Base-by-base conservation (phyloP, 2,113 vertebrate genomes). In the Nematolebias whitei region DNA sequence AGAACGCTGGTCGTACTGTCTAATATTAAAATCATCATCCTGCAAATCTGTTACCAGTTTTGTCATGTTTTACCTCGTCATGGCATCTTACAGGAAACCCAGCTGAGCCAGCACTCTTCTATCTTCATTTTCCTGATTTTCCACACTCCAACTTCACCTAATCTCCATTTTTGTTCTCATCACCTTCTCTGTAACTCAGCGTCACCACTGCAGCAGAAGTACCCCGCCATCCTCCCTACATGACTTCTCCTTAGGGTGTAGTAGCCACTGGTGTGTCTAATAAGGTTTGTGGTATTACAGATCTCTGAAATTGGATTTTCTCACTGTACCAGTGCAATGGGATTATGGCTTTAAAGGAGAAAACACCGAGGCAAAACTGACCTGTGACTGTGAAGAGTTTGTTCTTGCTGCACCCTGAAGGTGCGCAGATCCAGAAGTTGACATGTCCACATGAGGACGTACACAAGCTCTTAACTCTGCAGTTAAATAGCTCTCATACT, bases 261-360 rank as follows among this genome's bases (percentile, higher is more conserved):
- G 78, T 73, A 54, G 55, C 66, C 78, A 80, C 86, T 85, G 82
- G 88, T 85, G 75, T 83, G 76, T 81, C 70, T 90, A 89, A 87
- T 90, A 91, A 87, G 85, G 74, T 90, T 90, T 89, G 87, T 86
- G 74, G 85, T 88, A 89, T 88, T 90, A 90, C 87, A 90, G 76
- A 87, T 86, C 83, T 90, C 85, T 83, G 83, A 88, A 91, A 92
- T 89, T 88, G 89, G 88, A 90, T 91, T 92, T 89, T 74, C 78
- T 82, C 81, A 76, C 86, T 81, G 43, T 74, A 69, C 80, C 83
- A 85, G 81, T 85, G 87, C 85, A 73, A 66, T 39, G 65, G 78
- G 84, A 86, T 90, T 85, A 84, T 18, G 22, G 73, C 72, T 83
- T 87, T 85, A 80, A 77, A 56, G 57, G 50, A 6, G 18, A 59